These are phyloP conservation scores for Synanthedon formicaeformis DNA, from an alignment of 2,888 invertebrate genomes.

Conservation along the genomic window DNA sequence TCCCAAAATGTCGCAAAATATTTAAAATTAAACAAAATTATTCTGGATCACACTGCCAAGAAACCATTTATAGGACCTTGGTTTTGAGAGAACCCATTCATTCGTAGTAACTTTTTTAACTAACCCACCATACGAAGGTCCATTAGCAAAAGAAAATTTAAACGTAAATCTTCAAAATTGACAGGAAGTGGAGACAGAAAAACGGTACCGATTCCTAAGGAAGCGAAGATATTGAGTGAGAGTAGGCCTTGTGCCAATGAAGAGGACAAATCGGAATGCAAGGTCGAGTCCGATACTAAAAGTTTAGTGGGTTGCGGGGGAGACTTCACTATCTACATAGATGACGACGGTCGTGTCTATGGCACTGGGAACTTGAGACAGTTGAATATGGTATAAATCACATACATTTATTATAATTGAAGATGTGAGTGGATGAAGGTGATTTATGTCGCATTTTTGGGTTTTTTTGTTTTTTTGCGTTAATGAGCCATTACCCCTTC, in stretches of 20 bases:
- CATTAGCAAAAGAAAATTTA: not conserved
- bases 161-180: not conserved
- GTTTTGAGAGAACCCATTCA: too few species aligned
- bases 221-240: conserved; percentile 55
- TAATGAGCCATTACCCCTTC: too few species aligned
- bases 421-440: too few species aligned
- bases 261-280: conserved; percentile 22
- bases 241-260: conserved; percentile 30
- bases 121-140: not conserved
- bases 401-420: too few species aligned
- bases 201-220: conserved; percentile 68
- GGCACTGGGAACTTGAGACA: conserved; percentile 79
- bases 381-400: conserved; percentile 49
- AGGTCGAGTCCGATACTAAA: conserved; percentile 19
- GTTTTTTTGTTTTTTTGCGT: too few species aligned
- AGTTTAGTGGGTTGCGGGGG: conserved; percentile 76
- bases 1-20: too few species aligned
- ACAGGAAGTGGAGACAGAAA: conserved; percentile 71
- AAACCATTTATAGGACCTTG: too few species aligned
- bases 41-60: too few species aligned
- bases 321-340: conserved; percentile 81
- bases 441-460: too few species aligned
- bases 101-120: too few species aligned
- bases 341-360: conserved; percentile 74
- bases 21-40: too few species aligned